Base-by-base conservation (phyloP, 1,140 invertebrate genomes). In the Rhagoletis pomonella region DNA sequence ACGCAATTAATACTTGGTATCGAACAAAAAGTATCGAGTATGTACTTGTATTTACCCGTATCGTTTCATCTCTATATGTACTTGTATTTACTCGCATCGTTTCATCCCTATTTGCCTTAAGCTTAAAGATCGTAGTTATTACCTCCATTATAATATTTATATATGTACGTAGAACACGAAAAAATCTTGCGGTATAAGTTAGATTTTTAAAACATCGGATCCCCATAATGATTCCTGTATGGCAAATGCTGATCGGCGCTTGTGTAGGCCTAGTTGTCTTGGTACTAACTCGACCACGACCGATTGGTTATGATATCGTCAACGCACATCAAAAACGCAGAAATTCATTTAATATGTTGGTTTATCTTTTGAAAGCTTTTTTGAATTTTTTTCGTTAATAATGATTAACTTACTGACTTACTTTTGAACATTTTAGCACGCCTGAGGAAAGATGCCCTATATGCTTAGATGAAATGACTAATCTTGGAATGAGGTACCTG, bases 401-500 rank as follows among this genome's bases (percentile, higher is more conserved):
- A 29, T 55, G 5, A 55, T 29, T 29, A 29, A 29, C 50, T 29
- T 29, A 29, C 29, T 29, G 29, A 55, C 50, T 7, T 55, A 7
- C 10, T 55, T 2, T 7, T 7, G 5, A 7, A 55, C 50, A 67
- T 67, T 4, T 2, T n/a, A 81, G 73, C 7, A n/a, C 44, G 7
- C 87, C 87, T 19, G 87, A 44, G 4, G 73, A 87, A 29, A 0
- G 9, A 3, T 87, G 87, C 42, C 1, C n/a, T 0, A 87, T 87
- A 50, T 87, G 87, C 17, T 42, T 87, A 5, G 7, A 2, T 2
- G 42, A 81, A n/a, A 84, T 87, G 87, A 4, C 10, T 9, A 81
- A 81, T 64, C 14, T 17, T 2, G 62, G 64, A 14, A 87, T 87
- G 87, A 29, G 14, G 9, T 87, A 87, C 64, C 12, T 87, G 39